Base-by-base conservation (phyloP, 2,888 invertebrate genomes). In the Microchrysa polita region DNA sequence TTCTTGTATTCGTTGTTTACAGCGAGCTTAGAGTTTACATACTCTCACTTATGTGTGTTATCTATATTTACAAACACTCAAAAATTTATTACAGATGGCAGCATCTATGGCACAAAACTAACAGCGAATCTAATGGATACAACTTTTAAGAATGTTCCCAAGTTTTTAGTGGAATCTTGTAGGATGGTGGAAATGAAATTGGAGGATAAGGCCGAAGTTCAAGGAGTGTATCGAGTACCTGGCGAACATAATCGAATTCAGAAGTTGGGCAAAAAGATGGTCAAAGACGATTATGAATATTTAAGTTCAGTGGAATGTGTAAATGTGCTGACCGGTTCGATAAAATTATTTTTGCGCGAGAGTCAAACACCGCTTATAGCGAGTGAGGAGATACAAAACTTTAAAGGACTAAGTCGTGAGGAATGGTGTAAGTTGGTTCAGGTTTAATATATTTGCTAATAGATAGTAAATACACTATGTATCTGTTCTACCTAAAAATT, bases 211-310 rank as follows among this genome's bases (percentile, higher is more conserved):
- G 55, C 55, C 18, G 69, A 69, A 55, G 69, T 55, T 20, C 69
- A 69, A 69, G 69, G 69, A 10, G 42, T 69, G 16, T 69, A 69
- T 20, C 16, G 69, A 14, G 55, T 69, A 18, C 69, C 69, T 16
- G 69, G 69, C 16, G 69, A 69, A 40, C 40, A 34, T 14, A 55
- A 14, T 40, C 55, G 55, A 55, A 69, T 69, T 12, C 69, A 69
- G 9, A 69, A 69, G 40, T 40, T 69, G 14, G 69, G 69, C 10
- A 22, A 40, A 42, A 55, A 55, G 22, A 34, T 69, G 5, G 40
- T 40, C 12, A 69, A 55, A 34, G 69, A 40, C 16, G 69, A 69
- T 18, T 69, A 18, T 42, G 40, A 55, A 7, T 57, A 23, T 55
- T 40, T 69, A 4, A 20, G 55, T 20, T 42, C 55, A 20, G n/a